Percentiles rank a stretch among this genome's conserved stretches.
Conservation (phyloP, 2,797 vertebrate genomes). For the Centroberyx gerrardi region DNA sequence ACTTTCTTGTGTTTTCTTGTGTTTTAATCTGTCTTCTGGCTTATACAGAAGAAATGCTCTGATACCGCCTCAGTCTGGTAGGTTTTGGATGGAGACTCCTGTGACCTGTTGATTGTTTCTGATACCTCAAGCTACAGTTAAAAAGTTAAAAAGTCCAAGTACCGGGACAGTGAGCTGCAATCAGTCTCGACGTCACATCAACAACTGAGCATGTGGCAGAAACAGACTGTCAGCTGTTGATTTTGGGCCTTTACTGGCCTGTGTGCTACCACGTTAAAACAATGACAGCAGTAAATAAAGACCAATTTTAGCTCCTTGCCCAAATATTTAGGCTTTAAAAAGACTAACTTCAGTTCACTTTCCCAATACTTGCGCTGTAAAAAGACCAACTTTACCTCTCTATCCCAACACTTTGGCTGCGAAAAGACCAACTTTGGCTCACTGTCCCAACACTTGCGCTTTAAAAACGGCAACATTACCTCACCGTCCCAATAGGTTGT, state of each 20-base stretch:
- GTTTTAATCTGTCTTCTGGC: too few species aligned
- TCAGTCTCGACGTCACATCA: conserved; percentile 24
- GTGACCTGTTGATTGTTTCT: too few species aligned
- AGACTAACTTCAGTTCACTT: too few species aligned
- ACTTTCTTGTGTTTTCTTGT: too few species aligned
- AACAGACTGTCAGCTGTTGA: conserved; percentile 5
- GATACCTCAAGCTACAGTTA: neutral
- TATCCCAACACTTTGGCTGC: neutral
- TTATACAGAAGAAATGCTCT: too few species aligned
- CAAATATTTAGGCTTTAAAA: too few species aligned
- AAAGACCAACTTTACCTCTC: conserved; percentile 8
- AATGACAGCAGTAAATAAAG: neutral
- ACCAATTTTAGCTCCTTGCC: neutral
- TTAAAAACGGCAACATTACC: neutral
- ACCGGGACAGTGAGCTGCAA: neutral
- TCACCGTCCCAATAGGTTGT: neutral
- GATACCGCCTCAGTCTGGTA: too few species aligned
- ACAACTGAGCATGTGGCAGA: too few species aligned
- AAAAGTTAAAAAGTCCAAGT: too few species aligned
- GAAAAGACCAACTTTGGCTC: conserved; percentile 25
- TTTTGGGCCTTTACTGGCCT: conserved; percentile 2
- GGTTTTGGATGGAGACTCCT: too few species aligned
- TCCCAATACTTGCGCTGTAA: too few species aligned
- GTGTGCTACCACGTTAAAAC: too few species aligned
- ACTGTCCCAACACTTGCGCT: neutral